Percentiles rank a stretch among this genome's conserved stretches.
Evolutionary conservation across 2,888 invertebrate genomes (phyloP).

Genomic region (Plutella xylostella): DNA sequence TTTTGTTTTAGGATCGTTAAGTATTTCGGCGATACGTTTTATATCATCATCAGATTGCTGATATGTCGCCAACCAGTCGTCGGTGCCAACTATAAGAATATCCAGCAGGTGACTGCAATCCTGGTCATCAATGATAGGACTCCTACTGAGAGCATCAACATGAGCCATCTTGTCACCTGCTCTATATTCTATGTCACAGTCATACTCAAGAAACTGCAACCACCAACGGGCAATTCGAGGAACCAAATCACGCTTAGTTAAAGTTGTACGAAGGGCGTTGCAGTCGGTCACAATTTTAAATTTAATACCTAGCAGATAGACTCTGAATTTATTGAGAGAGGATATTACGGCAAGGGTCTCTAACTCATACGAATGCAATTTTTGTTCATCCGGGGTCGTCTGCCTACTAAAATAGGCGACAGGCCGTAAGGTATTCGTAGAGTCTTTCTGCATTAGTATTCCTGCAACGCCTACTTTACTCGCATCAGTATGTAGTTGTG

Average conservation of each 20-base stretch:
- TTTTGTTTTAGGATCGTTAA: slow-evolving; percentile 5
- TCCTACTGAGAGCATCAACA: background rate
- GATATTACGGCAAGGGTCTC: slow-evolving; percentile 32
- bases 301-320: slow-evolving; percentile 25
- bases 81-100: slow-evolving; percentile 1
- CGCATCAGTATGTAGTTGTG: slow-evolving; percentile 19
- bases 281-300: slow-evolving; percentile 28
- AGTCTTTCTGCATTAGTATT: slow-evolving; percentile 22
- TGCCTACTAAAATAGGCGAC: slow-evolving; percentile 26
- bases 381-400: slow-evolving; percentile 25
- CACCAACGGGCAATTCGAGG: slow-evolving; percentile 30
- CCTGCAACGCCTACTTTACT: slow-evolving; percentile 11
- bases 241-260: slow-evolving; percentile 22
- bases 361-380: slow-evolving; percentile 30
- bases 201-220: slow-evolving; percentile 25
- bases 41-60: slow-evolving; percentile 6
- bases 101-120: background rate
- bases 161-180: slow-evolving; percentile 20
- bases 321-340: slow-evolving; percentile 25
- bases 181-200: slow-evolving; percentile 23
- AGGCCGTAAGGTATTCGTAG: slow-evolving; percentile 11
- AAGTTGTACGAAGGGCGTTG: slow-evolving; percentile 27
- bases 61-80: slow-evolving; percentile 8
- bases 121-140: background rate
- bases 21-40: slow-evolving; percentile 2